These are phyloP conservation scores for Oeneis ivallda DNA, from an alignment of 2,888 invertebrate species.

Conservation along the genomic window DNA sequence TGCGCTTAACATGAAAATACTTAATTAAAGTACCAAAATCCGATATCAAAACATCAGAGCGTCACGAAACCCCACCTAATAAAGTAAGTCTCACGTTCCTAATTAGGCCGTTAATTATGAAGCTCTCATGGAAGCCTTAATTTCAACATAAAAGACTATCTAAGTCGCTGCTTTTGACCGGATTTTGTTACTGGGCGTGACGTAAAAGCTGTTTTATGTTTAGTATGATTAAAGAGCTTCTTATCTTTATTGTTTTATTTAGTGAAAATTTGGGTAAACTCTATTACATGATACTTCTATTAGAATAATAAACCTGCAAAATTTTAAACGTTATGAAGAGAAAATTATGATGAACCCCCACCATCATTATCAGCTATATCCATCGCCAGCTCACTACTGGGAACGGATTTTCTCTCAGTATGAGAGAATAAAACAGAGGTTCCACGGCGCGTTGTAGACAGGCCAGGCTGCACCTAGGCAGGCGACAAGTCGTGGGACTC, in stretches of 20 bases:
- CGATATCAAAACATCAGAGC: slow-evolving; percentile 69
- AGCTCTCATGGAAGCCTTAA: slow-evolving; percentile 77
- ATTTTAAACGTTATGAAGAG: too few relatives aligned
- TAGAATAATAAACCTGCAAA: not conserved
- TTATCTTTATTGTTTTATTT: slow-evolving; percentile 19
- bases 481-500: too few relatives aligned
- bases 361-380: too few relatives aligned
- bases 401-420: too few relatives aligned
- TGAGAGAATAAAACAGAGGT: too few relatives aligned
- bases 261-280: not conserved
- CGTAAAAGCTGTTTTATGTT: slow-evolving; percentile 37
- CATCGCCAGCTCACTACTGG: too few relatives aligned
- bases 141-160: slow-evolving; percentile 74
- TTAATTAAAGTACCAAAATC: slow-evolving; percentile 80
- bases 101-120: slow-evolving; percentile 80
- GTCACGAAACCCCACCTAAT: slow-evolving; percentile 73
- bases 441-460: too few relatives aligned
- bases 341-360: too few relatives aligned
- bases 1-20: slow-evolving; percentile 63
- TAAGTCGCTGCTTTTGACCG: slow-evolving; percentile 62
- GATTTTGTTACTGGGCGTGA: slow-evolving; percentile 60
- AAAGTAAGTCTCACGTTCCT: slow-evolving; percentile 79
- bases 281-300: not conserved
- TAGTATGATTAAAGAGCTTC: slow-evolving; percentile 21
- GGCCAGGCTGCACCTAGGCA: too few relatives aligned